These are phyloP conservation scores for Rhorus exstirpatorius DNA, from an alignment of 2,888 invertebrate genomes.

Conservation along the genomic window DNA sequence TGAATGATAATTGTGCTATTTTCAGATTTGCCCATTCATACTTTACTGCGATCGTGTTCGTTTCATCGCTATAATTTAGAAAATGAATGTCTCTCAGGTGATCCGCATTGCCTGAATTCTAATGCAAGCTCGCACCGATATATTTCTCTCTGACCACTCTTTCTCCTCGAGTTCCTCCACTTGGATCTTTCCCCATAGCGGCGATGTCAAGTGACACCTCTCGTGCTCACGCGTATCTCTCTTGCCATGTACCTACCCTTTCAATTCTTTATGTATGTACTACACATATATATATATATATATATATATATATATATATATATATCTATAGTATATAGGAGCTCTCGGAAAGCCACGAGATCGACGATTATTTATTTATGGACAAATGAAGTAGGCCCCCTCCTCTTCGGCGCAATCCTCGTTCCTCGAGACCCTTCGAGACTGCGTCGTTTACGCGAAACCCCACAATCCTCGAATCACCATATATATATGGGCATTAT, in stretches of 20 bases:
- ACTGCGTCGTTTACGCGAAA: conserved; percentile 48
- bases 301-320: background rate
- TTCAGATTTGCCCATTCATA: too few species aligned
- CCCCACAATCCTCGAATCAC: conserved; percentile 35
- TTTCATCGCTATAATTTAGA: background rate
- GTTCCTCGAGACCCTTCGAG: conserved; percentile 28
- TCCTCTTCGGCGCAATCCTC: conserved; percentile 62
- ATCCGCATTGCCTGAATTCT: conserved; percentile 23
- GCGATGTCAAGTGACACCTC: conserved; percentile 79
- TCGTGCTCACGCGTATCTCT: conserved; percentile 65
- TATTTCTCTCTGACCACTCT: conserved; percentile 60
- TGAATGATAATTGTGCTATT: background rate
- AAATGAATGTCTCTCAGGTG: background rate
- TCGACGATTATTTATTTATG: conserved; percentile 83
- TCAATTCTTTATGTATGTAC: conserved; percentile 29
- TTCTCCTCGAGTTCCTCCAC: conserved; percentile 57
- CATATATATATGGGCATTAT: background rate
- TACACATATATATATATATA: conserved; percentile 9
- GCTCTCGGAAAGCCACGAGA: conserved; percentile 73
- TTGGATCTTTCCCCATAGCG: conserved; percentile 62
- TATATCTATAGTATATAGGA: conserved; percentile 21
- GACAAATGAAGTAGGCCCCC: conserved; percentile 81
- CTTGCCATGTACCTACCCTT: conserved; percentile 66
- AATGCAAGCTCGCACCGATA: background rate
- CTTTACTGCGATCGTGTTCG: background rate